phyloP scores from a whole-genome alignment of 2,113 vertebrate genomes.

The Oreotragus oreotragus region DNA sequence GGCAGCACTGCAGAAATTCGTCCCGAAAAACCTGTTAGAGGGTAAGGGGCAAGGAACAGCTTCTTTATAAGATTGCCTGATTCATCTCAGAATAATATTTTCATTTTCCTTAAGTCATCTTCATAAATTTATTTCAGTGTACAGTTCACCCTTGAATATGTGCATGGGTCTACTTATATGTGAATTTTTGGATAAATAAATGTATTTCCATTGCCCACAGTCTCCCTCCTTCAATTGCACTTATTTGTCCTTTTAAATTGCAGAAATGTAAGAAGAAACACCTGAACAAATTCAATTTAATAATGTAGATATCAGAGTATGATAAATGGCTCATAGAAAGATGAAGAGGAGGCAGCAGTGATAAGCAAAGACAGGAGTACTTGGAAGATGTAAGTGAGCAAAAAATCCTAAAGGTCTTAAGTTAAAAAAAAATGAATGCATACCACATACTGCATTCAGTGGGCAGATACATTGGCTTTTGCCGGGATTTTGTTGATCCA shows the following conservation, averaged over 20 bases:
- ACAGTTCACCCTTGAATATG: neutral
- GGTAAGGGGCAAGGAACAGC: neutral
- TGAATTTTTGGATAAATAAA: neutral
- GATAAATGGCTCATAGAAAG: neutral
- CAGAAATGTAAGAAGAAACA: neutral
- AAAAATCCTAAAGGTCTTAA: neutral
- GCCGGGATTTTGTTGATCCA: neutral
- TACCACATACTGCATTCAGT: neutral
- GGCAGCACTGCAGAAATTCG: neutral
- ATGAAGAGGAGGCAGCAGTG: neutral
- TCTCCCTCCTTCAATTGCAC: neutral
- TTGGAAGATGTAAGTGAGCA: neutral
- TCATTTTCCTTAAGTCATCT: neutral
- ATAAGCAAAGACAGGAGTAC: neutral
- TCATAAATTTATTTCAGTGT: neutral
- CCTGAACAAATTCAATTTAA: neutral
- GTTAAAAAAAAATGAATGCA: neutral
- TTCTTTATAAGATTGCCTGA: neutral
- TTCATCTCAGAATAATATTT: neutral
- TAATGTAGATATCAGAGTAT: neutral
- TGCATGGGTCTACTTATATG: neutral
- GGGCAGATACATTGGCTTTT: neutral
- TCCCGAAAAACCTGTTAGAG: neutral
- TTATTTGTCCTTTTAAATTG: neutral
- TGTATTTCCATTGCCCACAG: neutral